Evolutionary conservation across 2,797 vertebrate genomes (phyloP).

Genomic region (Esox masquinongy): DNA sequence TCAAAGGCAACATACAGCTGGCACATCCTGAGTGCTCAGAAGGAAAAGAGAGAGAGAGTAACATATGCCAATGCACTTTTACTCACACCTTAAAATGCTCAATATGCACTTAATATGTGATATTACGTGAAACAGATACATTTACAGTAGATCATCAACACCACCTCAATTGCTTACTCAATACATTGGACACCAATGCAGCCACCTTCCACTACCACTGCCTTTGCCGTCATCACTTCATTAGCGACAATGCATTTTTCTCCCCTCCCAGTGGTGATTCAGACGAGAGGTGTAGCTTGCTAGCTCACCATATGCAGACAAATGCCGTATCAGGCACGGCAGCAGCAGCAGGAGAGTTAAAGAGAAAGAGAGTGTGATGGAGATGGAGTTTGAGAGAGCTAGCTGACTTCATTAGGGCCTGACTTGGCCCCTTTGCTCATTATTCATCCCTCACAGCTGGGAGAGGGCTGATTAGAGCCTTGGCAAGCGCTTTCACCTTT

Average conservation of each 20-base stretch:
- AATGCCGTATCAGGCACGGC: background rate
- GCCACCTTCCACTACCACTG: background rate
- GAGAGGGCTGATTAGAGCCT: slow-evolving; percentile 40
- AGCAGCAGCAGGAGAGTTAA: background rate
- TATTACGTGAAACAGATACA: background rate
- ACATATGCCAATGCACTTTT: slow-evolving; percentile 21
- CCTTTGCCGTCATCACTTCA: slow-evolving; percentile 7
- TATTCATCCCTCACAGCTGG: slow-evolving; percentile 27
- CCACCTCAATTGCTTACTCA: background rate
- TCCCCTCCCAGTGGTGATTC: background rate
- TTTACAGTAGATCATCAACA: background rate
- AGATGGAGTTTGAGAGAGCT: slow-evolving; percentile 27
- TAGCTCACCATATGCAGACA: background rate
- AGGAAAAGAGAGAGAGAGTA: slow-evolving; percentile 33
- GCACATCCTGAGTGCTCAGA: slow-evolving; percentile 41
- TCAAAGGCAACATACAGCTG: slow-evolving; percentile 76
- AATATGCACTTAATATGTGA: slow-evolving; percentile 6
- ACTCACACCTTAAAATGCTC: background rate
- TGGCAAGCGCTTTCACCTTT: slow-evolving; percentile 17
- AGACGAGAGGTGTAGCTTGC: background rate
- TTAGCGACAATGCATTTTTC: slow-evolving; percentile 7
- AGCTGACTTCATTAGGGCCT: slow-evolving; percentile 36
- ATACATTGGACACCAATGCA: background rate
- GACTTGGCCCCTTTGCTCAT: slow-evolving; percentile 29
- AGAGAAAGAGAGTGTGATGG: slow-evolving; percentile 8